Evolutionary conservation across 1,140 invertebrate genomes (phyloP), one percentile per base, ranked within the genome.

Genomic region (Watersipora subatra): DNA sequence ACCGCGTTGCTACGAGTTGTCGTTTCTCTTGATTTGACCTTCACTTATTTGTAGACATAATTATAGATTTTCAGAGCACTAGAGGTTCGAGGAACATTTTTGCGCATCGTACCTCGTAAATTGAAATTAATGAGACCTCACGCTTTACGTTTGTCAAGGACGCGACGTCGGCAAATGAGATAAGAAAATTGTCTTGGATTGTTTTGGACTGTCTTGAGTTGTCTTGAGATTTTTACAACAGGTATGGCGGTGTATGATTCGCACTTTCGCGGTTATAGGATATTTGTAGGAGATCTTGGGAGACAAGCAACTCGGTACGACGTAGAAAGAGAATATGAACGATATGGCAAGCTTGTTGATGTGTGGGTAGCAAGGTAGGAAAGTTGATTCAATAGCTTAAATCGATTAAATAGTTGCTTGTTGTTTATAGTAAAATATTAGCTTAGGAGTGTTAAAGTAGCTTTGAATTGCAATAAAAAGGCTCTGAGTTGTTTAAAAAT

Each of bases 211-310:
- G 34, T n/a, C 34, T 46, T 46, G 7, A 46, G n/a, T 46, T 46
- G 34, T 46, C 34, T 46, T 46, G 34, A 46, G n/a, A 12, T 12
- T 12, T 46, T 46, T 46, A n/a, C 34, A n/a, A 12, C n/a, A 7
- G n/a, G 7, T 28, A 59, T 57, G 61, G 71, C 71, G 2, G 66
- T 72, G 7, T 70, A 69, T 29, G 72, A 73, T 64, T 62, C 59
- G 64, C 68, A 66, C 59, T 55, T 68, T 22, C 64, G 69, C 28
- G 73, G 73, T 20, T 75, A 73, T 64, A 66, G 73, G 15, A 66
- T 75, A 15, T 75, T 73, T 68, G 67, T 73, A 65, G 73, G 71
- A n/a, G 71, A 73, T 68, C 34, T 73, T 24, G 70, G 72, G n/a
- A 64, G 26, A n/a, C 61, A 65, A n/a, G 67, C 71, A 15, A 67